Conservation (phyloP, 2,797 vertebrate genomes). For the Gallinago nigripennis region DNA sequence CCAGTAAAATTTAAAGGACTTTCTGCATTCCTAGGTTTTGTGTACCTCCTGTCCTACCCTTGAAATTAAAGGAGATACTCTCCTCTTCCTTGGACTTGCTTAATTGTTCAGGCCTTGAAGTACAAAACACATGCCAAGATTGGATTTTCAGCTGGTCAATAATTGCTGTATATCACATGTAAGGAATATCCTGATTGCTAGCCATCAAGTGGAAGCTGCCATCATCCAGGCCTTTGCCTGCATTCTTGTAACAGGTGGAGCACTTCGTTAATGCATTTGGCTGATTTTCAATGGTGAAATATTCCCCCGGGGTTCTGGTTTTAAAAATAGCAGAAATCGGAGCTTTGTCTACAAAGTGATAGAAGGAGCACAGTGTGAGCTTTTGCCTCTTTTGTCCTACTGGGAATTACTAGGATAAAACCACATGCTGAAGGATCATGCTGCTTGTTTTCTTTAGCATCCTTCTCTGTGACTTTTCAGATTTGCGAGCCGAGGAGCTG, state of each 20-base stretch:
- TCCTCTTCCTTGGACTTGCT: not conserved
- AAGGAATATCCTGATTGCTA: constrained; percentile 15
- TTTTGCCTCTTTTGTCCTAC: constrained; percentile 21
- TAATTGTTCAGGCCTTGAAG: not conserved
- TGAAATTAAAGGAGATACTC: not conserved
- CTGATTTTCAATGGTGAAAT: constrained; percentile 48
- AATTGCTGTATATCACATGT: not conserved
- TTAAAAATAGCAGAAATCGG: constrained; percentile 48
- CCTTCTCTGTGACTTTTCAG: not conserved
- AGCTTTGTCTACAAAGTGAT: constrained; percentile 26
- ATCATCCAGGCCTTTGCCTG: constrained; percentile 16
- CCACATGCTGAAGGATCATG: not conserved
- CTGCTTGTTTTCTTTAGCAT: constrained; percentile 52
- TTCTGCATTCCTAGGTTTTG: not conserved
- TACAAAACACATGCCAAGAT: not conserved
- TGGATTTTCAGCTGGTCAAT: constrained; percentile 27
- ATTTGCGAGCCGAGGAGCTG: not conserved
- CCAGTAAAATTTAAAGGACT: not conserved
- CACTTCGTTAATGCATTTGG: constrained; percentile 35
- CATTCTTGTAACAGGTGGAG: constrained; percentile 67
- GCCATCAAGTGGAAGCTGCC: constrained; percentile 5
- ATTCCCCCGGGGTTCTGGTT: constrained; percentile 37
- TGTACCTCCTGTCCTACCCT: not conserved
- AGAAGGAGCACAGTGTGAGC: constrained; percentile 1
- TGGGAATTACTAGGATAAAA: constrained; percentile 44